Evolutionary conservation across 1,140 invertebrate species (phyloP).

Genomic region (Zaprionus gabonicus): DNA sequence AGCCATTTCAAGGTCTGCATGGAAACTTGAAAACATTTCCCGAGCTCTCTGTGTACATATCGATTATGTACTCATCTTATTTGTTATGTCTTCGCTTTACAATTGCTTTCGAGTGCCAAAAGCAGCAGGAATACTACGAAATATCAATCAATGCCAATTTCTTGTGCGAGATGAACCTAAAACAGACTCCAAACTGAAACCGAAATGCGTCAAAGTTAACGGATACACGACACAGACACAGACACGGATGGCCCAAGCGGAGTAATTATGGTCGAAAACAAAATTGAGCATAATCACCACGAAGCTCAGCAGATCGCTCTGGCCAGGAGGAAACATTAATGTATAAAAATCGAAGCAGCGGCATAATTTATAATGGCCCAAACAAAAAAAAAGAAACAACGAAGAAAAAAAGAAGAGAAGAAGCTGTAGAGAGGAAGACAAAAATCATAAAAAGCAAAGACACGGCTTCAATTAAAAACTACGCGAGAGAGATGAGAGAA

Average conservation of each 20-base stretch:
- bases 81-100: slow-evolving; percentile 4
- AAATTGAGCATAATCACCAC: slow-evolving; percentile 81
- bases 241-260: slow-evolving; percentile 34
- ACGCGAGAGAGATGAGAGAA: slow-evolving; percentile 48
- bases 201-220: slow-evolving; percentile 22
- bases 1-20: slow-evolving; percentile 35
- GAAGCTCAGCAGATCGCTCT: slow-evolving; percentile 15
- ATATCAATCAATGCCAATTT: slow-evolving; percentile 81
- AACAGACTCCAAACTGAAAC: slow-evolving; percentile 1
- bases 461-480: slow-evolving; percentile 79
- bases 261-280: slow-evolving; percentile 81
- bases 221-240: slow-evolving; percentile 28
- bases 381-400: slow-evolving; percentile 36
- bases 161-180: slow-evolving; percentile 61
- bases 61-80: slow-evolving; percentile 16
- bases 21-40: slow-evolving; percentile 30
- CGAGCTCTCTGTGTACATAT: slow-evolving; percentile 3
- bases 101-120: slow-evolving; percentile 48
- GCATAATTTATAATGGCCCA: slow-evolving; percentile 62
- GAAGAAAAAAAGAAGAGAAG: slow-evolving; percentile 27
- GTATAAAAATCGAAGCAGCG: slow-evolving; percentile 76
- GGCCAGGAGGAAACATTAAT: slow-evolving; percentile 59
- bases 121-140: slow-evolving; percentile 43
- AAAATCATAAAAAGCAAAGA: slow-evolving; percentile 65
- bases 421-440: slow-evolving; percentile 28